Evolutionary conservation across 2,797 vertebrate species (phyloP).

Genomic region (Halcyon leucocephala): DNA sequence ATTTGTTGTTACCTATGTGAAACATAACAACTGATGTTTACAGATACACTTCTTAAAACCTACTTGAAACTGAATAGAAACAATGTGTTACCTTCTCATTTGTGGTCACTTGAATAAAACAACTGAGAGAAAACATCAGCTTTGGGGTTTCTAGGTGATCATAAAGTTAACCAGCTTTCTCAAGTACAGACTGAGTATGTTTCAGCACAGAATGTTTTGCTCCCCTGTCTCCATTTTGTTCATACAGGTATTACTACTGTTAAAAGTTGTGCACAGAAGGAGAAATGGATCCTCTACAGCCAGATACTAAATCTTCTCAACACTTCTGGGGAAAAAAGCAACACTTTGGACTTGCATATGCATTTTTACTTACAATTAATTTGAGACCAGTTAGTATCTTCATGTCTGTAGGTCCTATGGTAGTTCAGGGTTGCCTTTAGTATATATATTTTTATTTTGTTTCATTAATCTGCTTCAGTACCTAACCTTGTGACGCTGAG

Average conservation of each 20-base stretch:
- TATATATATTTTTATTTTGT: not conserved
- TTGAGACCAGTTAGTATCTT: not conserved
- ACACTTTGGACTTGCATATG: not conserved
- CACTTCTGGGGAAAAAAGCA: not conserved
- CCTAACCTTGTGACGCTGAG: not conserved
- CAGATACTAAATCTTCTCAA: not conserved
- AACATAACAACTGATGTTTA: not conserved
- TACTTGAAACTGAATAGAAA: not conserved
- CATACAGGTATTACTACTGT: rapidly evolving
- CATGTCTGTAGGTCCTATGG: not conserved
- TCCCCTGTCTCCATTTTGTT: not conserved
- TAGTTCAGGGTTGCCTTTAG: not conserved
- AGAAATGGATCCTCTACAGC: not conserved
- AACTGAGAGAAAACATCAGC: not conserved
- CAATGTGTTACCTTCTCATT: not conserved
- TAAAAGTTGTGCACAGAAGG: not conserved
- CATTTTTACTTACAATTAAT: not conserved
- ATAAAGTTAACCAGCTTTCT: not conserved
- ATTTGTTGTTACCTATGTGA: not conserved
- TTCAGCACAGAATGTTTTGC: not conserved
- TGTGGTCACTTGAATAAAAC: not conserved
- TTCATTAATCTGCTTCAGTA: not conserved
- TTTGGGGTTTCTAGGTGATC: not conserved
- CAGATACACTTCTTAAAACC: not conserved
- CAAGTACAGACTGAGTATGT: not conserved